phyloP scores from a whole-genome alignment of 2,888 invertebrate species.

The Cephus pulcher region DNA sequence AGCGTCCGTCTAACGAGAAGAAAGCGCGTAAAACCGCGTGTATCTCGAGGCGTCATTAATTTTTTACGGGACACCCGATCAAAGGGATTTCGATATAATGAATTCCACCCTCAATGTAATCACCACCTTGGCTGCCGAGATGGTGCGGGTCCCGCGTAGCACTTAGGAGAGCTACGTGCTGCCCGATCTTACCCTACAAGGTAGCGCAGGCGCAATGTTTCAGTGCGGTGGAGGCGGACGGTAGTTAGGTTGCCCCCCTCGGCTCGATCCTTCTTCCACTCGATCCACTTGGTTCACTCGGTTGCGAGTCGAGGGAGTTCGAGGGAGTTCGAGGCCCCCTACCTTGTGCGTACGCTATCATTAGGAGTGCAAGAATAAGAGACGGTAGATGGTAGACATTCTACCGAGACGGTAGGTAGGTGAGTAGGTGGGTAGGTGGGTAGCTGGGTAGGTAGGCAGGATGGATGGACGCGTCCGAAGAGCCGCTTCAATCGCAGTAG shows the following conservation, averaged over 20 bases:
- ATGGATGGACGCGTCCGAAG: conserved; percentile 43
- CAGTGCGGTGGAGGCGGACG: conserved; percentile 49
- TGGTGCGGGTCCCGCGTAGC: conserved; percentile 26
- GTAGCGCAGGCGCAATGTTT: conserved; percentile 49
- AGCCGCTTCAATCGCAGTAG: conserved; percentile 46
- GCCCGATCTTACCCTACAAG: conserved; percentile 54
- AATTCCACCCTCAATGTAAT: conserved; percentile 63
- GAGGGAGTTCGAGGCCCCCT: too few relatives aligned
- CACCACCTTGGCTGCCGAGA: conserved; percentile 41
- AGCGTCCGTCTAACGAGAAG: too few relatives aligned
- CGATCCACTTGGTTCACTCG: background rate
- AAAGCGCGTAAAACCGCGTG: background rate
- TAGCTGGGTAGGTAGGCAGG: conserved; percentile 19
- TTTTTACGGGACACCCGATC: conserved; percentile 23
- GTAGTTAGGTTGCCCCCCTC: conserved; percentile 36
- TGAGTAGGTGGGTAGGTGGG: background rate
- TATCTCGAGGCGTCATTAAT: conserved; percentile 1
- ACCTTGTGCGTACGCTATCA: conserved; percentile 55
- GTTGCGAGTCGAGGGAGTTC: conserved; percentile 5
- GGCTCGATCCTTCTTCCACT: background rate
- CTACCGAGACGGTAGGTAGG: too few relatives aligned
- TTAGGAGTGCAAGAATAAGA: conserved; percentile 55
- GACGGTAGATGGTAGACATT: conserved; percentile 36
- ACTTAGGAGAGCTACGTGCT: conserved; percentile 40
- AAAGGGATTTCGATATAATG: conserved; percentile 55